These are phyloP conservation scores for Megaceryle alcyon DNA, from an alignment of 2,797 vertebrate species.

Conservation along the genomic window DNA sequence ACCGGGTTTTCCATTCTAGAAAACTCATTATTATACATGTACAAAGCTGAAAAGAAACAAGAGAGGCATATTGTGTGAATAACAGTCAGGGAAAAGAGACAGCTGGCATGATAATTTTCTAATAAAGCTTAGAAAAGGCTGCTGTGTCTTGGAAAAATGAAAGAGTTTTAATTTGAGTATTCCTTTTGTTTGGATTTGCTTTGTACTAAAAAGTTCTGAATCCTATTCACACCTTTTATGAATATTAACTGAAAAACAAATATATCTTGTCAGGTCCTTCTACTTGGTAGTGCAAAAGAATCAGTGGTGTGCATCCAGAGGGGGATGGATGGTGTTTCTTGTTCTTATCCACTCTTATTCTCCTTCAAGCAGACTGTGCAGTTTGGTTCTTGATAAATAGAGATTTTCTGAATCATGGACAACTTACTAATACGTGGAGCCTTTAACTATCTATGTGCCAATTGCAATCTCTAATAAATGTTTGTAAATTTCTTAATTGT, in stretches of 20 bases:
- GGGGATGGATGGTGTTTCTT: conserved; percentile 64
- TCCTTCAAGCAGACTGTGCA: conserved; percentile 47
- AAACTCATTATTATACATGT: conserved; percentile 93
- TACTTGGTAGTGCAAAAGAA: conserved; percentile 62
- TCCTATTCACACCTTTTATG: conserved; percentile 77
- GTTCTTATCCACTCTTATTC: conserved; percentile 15
- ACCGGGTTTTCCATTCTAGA: conserved; percentile 85
- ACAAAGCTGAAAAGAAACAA: conserved; percentile 86
- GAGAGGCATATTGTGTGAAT: conserved; percentile 89
- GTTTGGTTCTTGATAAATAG: conserved; percentile 55
- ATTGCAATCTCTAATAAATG: neutral
- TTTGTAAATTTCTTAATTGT: neutral
- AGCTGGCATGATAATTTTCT: conserved; percentile 86
- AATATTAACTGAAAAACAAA: conserved; percentile 77
- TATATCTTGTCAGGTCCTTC: conserved; percentile 73
- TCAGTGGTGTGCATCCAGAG: conserved; percentile 55
- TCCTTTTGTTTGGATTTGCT: conserved; percentile 76
- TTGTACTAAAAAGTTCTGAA: conserved; percentile 78
- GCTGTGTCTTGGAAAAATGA: conserved; percentile 74
- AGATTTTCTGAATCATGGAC: conserved; percentile 51
- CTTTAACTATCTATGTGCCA: conserved; percentile 13
- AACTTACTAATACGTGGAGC: conserved; percentile 43
- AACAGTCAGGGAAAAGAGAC: conserved; percentile 90
- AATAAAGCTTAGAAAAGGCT: conserved; percentile 83
- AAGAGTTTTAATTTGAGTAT: conserved; percentile 72